Conservation (phyloP, 2,113 vertebrate genomes). For the Epinephelus fuscoguttatus region DNA sequence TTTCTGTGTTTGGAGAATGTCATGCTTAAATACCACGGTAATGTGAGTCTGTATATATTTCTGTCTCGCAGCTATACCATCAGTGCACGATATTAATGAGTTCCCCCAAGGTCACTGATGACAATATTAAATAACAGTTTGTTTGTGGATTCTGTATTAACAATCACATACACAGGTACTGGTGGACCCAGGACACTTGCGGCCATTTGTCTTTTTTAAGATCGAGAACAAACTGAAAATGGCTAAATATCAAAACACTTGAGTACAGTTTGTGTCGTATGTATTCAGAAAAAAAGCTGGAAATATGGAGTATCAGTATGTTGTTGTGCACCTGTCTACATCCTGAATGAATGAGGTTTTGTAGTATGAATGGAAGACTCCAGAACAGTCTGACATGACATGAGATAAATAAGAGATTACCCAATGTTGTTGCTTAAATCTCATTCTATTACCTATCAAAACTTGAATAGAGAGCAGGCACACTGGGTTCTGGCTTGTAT, state of each 20-base stretch:
- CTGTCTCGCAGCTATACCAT: constrained; percentile 9
- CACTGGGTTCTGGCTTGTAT: neutral
- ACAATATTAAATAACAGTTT: neutral
- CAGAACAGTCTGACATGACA: constrained; percentile 32
- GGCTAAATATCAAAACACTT: neutral
- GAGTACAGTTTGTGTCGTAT: neutral
- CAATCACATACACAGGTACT: neutral
- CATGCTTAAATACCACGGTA: constrained; percentile 31
- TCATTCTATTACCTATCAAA: constrained; percentile 5
- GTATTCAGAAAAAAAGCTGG: too few species aligned
- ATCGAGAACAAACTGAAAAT: neutral
- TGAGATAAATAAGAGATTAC: neutral
- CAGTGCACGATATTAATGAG: constrained; percentile 15
- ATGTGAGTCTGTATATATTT: neutral
- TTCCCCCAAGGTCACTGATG: neutral
- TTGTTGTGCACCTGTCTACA: neutral
- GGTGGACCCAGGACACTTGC: neutral
- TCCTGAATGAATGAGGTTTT: neutral
- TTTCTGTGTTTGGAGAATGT: constrained; percentile 36
- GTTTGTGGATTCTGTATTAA: neutral
- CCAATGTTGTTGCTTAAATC: neutral
- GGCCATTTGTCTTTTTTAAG: constrained; percentile 2
- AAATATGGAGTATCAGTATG: neutral
- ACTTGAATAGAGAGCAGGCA: constrained; percentile 18
- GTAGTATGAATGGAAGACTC: neutral